Conservation (phyloP, 2,113 vertebrate genomes). For the Nothocercus nigrocapillus region DNA sequence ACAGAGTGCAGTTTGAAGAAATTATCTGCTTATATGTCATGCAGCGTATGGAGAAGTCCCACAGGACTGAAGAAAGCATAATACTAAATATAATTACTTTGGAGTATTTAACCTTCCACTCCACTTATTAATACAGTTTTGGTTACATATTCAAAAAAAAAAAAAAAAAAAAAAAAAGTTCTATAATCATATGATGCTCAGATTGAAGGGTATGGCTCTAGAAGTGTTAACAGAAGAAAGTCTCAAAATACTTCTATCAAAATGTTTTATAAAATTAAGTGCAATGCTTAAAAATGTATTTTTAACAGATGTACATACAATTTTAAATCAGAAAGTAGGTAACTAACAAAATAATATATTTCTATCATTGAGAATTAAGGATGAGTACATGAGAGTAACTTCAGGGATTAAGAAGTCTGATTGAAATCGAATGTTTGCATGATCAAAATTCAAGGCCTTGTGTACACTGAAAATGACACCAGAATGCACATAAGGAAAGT, state of each 20-base stretch:
- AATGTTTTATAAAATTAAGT: not conserved
- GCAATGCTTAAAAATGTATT: not conserved
- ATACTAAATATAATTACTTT: not conserved
- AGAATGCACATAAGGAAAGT: not conserved
- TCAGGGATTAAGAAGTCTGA: not conserved
- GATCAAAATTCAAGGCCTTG: not conserved
- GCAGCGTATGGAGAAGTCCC: not conserved
- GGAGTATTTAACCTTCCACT: not conserved
- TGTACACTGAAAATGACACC: not conserved
- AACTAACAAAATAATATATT: not conserved
- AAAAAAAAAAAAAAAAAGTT: not conserved
- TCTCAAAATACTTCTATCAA: not conserved
- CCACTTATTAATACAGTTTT: not conserved
- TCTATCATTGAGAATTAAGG: not conserved
- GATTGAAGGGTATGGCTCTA: not conserved
- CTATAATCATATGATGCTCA: not conserved
- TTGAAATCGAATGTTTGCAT: not conserved
- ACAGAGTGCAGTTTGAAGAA: not conserved
- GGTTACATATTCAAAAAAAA: not conserved
- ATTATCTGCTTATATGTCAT: not conserved
- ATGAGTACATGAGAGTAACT: not conserved
- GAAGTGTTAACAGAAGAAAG: accelerated
- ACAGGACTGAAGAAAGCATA: not conserved
- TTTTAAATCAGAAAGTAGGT: not conserved
- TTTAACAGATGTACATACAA: not conserved